Conservation (phyloP, 2,797 vertebrate species). For the Helicolenus hilgendorfi region DNA sequence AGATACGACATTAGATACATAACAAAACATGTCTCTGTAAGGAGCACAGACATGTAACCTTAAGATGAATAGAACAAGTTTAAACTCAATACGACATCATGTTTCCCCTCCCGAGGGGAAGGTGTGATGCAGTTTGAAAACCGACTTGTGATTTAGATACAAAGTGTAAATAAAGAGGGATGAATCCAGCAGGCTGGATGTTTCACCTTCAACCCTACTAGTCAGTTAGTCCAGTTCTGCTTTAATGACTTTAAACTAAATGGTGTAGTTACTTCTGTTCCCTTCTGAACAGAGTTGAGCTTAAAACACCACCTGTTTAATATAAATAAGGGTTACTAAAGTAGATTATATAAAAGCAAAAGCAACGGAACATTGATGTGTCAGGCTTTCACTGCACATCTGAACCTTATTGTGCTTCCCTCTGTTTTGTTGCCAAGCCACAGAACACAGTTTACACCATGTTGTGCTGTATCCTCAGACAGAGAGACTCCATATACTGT, state of each 20-base stretch:
- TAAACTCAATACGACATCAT: background rate
- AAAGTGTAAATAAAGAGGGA: background rate
- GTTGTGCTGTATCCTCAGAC: slow-evolving; percentile 36
- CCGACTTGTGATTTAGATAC: background rate
- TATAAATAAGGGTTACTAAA: background rate
- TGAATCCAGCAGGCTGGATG: background rate
- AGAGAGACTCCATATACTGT: slow-evolving; percentile 29
- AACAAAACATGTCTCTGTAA: background rate
- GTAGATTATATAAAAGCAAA: background rate
- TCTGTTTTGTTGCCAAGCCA: slow-evolving; percentile 41
- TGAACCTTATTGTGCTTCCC: slow-evolving; percentile 35
- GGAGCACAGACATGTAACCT: background rate
- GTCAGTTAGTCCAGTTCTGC: background rate
- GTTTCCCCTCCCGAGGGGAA: background rate
- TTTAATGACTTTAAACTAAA: background rate
- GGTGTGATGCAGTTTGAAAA: background rate
- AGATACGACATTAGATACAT: background rate
- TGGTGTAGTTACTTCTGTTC: background rate
- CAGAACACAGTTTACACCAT: slow-evolving; percentile 19
- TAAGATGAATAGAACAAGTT: background rate
- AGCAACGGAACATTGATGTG: background rate
- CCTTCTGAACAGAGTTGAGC: background rate
- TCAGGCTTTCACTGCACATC: slow-evolving; percentile 9
- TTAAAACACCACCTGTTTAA: background rate
- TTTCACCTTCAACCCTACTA: background rate